These are phyloP conservation scores for Sylvietta virens DNA, from an alignment of 2,113 vertebrate genomes.

Conservation along the genomic window DNA sequence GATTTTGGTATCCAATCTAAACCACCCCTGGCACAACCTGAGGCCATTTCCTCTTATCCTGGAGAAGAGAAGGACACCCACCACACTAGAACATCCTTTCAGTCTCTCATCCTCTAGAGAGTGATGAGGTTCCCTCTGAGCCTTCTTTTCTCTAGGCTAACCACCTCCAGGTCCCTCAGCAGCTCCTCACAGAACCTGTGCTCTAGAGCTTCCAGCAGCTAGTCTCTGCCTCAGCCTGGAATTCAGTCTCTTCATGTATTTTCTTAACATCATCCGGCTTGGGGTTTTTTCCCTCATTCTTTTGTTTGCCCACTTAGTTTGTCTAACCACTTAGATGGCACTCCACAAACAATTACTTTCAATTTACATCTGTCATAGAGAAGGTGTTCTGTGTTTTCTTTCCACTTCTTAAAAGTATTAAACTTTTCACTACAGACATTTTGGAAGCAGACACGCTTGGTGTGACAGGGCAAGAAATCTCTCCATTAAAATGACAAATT, in stretches of 20 bases:
- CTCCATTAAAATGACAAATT: constrained; percentile 9
- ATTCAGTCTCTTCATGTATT: constrained; percentile 1
- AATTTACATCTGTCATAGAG: neutral
- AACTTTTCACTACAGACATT: neutral
- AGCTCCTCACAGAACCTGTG: neutral
- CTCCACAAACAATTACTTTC: neutral
- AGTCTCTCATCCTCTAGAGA: neutral
- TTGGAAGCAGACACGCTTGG: neutral
- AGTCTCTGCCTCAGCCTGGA: neutral
- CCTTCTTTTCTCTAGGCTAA: neutral
- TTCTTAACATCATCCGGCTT: neutral
- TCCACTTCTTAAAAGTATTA: neutral
- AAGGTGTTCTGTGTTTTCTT: neutral
- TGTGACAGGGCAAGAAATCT: neutral
- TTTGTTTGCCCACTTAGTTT: constrained; percentile 8
- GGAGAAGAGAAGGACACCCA: neutral
- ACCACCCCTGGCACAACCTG: neutral
- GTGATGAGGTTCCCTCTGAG: neutral
- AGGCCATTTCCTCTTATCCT: neutral
- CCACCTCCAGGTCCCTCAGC: neutral
- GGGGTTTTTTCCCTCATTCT: neutral
- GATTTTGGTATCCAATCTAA: neutral
- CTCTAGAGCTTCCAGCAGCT: neutral
- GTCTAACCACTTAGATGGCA: neutral
- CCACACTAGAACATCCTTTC: neutral